Evolutionary conservation across 2,888 invertebrate species (phyloP), one percentile per base, ranked within the genome.

Genomic region (Eilema griseolum): DNA sequence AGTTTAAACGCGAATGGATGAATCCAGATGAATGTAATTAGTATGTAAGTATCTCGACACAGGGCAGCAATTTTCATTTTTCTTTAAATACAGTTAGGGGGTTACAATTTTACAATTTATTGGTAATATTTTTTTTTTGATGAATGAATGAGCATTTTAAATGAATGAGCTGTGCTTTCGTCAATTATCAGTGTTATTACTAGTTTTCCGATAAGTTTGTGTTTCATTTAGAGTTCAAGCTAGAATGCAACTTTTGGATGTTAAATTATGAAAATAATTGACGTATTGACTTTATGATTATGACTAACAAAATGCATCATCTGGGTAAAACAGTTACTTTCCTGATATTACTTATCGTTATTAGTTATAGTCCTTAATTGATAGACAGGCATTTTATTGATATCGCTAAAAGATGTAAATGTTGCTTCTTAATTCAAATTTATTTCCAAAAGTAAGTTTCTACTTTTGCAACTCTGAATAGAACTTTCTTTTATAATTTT

Each of bases 381-480:
- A 24, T 37, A 24, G 24, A 37, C 37, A 62, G 61, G n/a, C 14
- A 10, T 62, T 62, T 62, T 37, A 62, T 62, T 62, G 61, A 62
- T 62, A 37, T 37, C 3, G 23, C 24, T 37, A 37, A 61, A 33
- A 62, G 8, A 62, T 62, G 23, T 37, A 62, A 62, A 62, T 37
- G 24, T 37, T 16, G 37, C 16, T 62, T 26, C 37, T 62, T 23
- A 24, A 62, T 41, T 41, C 24, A 8, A 37, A 20, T 62, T 61
- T 46, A 7, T 37, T 16, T 61, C 24, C 23, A 23, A 33, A 37
- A 23, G 37, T 12, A 23, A 61, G 10, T 61, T 61, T 61, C 61
- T 61, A 61, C 20, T 23, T 61, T 61, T 37, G 37, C 61, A 61
- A 61, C 31, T 41, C 3, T 16, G 16, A 41, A 61, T 31, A 11